Base-by-base conservation (phyloP, 2,888 invertebrate genomes). In the Drosophila prostipennis region DNA sequence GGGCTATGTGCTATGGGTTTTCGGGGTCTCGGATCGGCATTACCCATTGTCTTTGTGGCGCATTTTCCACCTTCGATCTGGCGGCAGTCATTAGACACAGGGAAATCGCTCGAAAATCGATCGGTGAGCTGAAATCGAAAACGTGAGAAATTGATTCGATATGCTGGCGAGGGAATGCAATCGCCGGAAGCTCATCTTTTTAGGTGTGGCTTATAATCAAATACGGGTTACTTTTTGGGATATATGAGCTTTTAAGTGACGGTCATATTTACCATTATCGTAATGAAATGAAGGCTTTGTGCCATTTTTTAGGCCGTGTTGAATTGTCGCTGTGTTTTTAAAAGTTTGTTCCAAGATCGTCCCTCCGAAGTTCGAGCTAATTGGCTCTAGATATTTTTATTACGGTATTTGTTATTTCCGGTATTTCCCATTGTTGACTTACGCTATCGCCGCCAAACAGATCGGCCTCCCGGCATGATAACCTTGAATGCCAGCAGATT, bases 71-170 rank as follows among this genome's bases (percentile, higher is more conserved):
- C 16, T 46, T 23, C 83, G 58, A 83, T 78, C 58, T 86, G 64
- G 70, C 8, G 78, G 74, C 78, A 74, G 74, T 83, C 86, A 86
- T 85, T 81, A 86, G 83, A 14, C 29, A 40, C 56, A 43, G 76
- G 69, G 69, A 65, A 70, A 70, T 71, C 69, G 67, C 53, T 58
- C 53, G 39, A 45, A 72, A 34, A 74, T 77, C 67, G 86, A 67
- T 68, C 72, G 42, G 84, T 19, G 14, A 49, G 55, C 45, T 55
- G 49, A 65, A 56, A 68, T 36, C 48, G 48, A 70, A 71, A 70
- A 61, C 48, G 53, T 71, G 53, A 61, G 70, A 61, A 70, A 70
- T 70, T 53, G 60, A 70, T 71, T 70, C 32, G 40, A 52, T 70
- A 40, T 48, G 46, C 46, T 46, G 29, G 29, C 46, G 37, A 4